These are phyloP conservation scores for Eremobia ochroleuca DNA, from an alignment of 2,888 invertebrate species.

Conservation along the genomic window DNA sequence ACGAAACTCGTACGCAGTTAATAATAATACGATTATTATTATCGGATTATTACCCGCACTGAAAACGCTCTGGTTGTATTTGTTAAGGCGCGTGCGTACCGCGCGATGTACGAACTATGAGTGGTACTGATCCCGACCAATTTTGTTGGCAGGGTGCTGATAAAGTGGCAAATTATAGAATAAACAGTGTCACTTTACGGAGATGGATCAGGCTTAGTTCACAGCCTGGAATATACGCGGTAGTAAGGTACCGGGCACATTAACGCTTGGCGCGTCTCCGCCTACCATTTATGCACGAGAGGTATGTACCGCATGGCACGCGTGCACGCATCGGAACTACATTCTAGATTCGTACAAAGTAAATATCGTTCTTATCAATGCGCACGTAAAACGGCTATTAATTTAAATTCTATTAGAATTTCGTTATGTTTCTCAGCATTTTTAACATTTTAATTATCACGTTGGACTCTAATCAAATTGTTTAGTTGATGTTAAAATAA, in stretches of 20 bases:
- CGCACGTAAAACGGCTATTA: constrained; percentile 12
- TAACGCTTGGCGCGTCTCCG: constrained; percentile 15
- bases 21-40: constrained; percentile 76
- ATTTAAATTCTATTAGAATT: constrained; percentile 18
- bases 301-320: constrained; percentile 5
- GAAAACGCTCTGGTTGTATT: constrained; percentile 66
- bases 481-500: not conserved
- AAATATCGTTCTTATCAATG: constrained; percentile 50
- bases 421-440: constrained; percentile 7
- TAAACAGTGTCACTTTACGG: constrained; percentile 75
- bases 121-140: constrained; percentile 77
- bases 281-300: constrained; percentile 29
- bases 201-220: constrained; percentile 71
- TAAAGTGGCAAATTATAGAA: constrained; percentile 78
- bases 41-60: constrained; percentile 72
- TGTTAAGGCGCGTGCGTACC: constrained; percentile 78
- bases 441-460: constrained; percentile 1
- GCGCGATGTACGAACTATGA: constrained; percentile 79
- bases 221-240: constrained; percentile 58
- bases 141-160: constrained; percentile 75
- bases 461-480: not conserved
- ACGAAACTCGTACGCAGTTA: constrained; percentile 77
- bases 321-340: constrained; percentile 29
- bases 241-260: constrained; percentile 38
- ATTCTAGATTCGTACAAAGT: constrained; percentile 8